phyloP scores from a whole-genome alignment of 2,113 vertebrate genomes.

The Chloroceryle aenea region DNA sequence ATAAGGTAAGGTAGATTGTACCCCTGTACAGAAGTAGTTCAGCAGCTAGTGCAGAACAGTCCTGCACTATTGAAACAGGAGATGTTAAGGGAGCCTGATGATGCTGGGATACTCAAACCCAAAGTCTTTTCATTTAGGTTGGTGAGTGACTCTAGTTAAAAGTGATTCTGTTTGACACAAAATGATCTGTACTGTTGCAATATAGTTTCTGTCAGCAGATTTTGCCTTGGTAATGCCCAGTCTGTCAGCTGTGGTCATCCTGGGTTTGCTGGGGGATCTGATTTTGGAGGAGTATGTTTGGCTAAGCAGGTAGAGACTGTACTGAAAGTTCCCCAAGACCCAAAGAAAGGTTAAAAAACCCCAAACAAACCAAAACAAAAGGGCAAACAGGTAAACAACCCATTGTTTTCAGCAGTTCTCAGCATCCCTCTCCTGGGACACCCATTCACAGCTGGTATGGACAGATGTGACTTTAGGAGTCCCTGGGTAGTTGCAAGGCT shows the following conservation, averaged over 20 bases:
- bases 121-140: neutral
- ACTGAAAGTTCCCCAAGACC: neutral
- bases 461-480: neutral
- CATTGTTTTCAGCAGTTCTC: neutral
- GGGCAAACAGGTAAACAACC: neutral
- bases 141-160: neutral
- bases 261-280: neutral
- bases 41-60: neutral
- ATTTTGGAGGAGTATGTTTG: neutral
- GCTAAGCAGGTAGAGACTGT: neutral
- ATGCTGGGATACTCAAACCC: neutral
- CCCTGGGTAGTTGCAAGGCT: neutral
- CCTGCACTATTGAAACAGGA: neutral
- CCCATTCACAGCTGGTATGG: neutral
- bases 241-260: neutral
- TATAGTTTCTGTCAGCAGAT: conserved; percentile 36
- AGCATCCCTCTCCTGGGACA: neutral
- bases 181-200: neutral
- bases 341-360: neutral
- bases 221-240: neutral
- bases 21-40: neutral
- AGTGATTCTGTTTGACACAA: conserved; percentile 11
- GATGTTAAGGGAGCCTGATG: neutral
- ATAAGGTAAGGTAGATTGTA: neutral
- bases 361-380: neutral